phyloP scores from a whole-genome alignment of 2,113 vertebrate species.

The Heloderma charlesbogerti region DNA sequence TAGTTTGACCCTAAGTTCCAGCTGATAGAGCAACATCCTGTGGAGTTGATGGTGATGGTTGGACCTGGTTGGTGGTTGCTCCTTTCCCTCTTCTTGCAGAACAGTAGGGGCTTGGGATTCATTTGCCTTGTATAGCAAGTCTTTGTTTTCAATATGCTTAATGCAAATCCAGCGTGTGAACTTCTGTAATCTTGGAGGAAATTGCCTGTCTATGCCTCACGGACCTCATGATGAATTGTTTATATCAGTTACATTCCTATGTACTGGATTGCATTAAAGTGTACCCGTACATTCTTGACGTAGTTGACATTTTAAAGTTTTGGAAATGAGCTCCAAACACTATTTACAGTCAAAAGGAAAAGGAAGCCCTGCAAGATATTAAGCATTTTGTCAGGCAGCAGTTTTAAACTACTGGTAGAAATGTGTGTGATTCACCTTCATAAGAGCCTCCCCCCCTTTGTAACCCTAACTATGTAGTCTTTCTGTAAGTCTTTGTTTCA shows the following conservation, averaged over 20 bases:
- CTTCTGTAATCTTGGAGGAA: not conserved
- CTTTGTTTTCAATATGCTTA: constrained; percentile 2
- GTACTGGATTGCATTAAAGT: not conserved
- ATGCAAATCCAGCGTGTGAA: not conserved
- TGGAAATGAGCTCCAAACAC: not conserved
- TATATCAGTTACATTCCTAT: not conserved
- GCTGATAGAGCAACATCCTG: not conserved
- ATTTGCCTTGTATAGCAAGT: no score
- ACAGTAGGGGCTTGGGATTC: not conserved
- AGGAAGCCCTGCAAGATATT: not conserved
- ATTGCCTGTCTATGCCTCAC: not conserved
- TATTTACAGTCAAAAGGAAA: not conserved
- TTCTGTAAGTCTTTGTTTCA: rapidly evolving
- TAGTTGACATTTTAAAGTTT: not conserved
- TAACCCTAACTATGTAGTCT: not conserved
- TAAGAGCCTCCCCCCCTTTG: not conserved
- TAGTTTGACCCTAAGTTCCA: not conserved
- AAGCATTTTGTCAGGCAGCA: not conserved
- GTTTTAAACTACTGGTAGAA: not conserved
- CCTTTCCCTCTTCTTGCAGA: not conserved
- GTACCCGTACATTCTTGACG: not conserved
- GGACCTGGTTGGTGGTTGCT: not conserved
- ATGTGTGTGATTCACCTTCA: not conserved
- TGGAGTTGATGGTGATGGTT: not conserved
- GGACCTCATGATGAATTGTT: not conserved